Percentiles rank a stretch among this genome's conserved stretches.
phyloP scores from a whole-genome alignment of 2,888 invertebrate species.

The Chrysomela aeneicollis region DNA sequence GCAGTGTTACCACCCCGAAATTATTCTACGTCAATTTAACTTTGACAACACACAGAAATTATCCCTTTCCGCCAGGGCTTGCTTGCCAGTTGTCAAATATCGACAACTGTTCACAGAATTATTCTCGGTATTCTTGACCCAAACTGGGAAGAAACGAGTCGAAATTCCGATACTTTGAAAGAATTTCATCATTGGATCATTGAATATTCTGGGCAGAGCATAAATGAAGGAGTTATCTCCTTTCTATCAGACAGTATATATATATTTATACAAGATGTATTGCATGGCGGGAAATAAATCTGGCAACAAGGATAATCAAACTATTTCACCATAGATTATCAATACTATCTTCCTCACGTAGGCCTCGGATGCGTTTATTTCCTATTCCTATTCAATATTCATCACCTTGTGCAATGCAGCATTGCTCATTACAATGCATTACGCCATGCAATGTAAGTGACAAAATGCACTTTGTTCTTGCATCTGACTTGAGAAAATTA shows the following conservation, averaged over 20 bases:
- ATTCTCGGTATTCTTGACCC: neutral
- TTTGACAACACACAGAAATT: slow-evolving; percentile 39
- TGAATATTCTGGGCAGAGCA: too few relatives aligned
- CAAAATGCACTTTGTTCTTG: slow-evolving; percentile 42
- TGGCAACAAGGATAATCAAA: slow-evolving; percentile 23
- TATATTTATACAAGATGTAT: neutral
- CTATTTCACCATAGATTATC: slow-evolving; percentile 40
- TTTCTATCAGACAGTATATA: too few relatives aligned
- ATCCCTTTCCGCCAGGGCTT: slow-evolving; percentile 22
- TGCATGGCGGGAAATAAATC: neutral
- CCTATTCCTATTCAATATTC: slow-evolving; percentile 27
- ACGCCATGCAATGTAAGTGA: slow-evolving; percentile 39
- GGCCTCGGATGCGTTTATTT: slow-evolving; percentile 46
- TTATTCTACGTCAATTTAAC: slow-evolving; percentile 35
- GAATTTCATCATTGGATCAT: too few relatives aligned
- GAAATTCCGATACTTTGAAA: neutral
- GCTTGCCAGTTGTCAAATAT: slow-evolving; percentile 23
- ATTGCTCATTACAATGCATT: slow-evolving; percentile 33
- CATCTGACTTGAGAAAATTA: slow-evolving; percentile 38
- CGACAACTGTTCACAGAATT: neutral
- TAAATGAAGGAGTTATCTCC: too few relatives aligned
- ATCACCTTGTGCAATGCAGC: slow-evolving; percentile 38
- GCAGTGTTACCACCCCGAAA: slow-evolving; percentile 36
- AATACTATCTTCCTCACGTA: slow-evolving; percentile 57
- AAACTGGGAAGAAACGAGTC: neutral